Base-by-base conservation (phyloP, 2,797 vertebrate genomes). In the Peromyscus aztecus region DNA sequence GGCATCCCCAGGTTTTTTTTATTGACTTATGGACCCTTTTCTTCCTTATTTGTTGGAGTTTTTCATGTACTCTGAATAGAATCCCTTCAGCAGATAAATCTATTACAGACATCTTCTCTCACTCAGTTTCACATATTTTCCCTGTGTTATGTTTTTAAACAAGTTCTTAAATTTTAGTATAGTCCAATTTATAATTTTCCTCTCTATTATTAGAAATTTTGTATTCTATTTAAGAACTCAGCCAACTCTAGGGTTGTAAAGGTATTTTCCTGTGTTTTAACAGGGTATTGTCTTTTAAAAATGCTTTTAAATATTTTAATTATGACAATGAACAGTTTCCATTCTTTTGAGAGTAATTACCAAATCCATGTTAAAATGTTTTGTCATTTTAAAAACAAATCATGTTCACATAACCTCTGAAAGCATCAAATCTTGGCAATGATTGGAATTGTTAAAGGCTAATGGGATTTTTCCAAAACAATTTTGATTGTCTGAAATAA, bases 221-320 rank as follows among this genome's bases (percentile, higher is more conserved):
- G 31, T 61, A 63, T 78, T 37, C 67, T 84, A 49, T 75, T 92
- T 96, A 95, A 71, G 65, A 94, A 91, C 19, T 34, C 80, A 96
- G 49, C 31, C 49, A 77, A 59, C 27, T 78, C 27, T 78, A 92
- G 88, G 73, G 61, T 86, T 76, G 65, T 67, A 43, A 89, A 90
- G 77, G 76, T 86, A 52, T 76, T 96, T 40, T 0, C 5, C 57
- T 88, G 17, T 86, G 9, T 82, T 89, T 97, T 77, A 76, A 69
- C 17, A 91, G 73, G 37, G 2, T 43, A 80, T 67, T 81, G 4
- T 24, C 82, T 94, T 55, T 57, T 92, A 43, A 4, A 90, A 94
- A 78, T 12, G 9, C 78, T 94, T 97, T 92, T 86, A 88, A 92
- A 63, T 91, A 34, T 93, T 96, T 96, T 69, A 83, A 1, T 82